Conservation (phyloP, 35 echinoderm and acorn worm species). For the Apostichopus japonicus region DNA sequence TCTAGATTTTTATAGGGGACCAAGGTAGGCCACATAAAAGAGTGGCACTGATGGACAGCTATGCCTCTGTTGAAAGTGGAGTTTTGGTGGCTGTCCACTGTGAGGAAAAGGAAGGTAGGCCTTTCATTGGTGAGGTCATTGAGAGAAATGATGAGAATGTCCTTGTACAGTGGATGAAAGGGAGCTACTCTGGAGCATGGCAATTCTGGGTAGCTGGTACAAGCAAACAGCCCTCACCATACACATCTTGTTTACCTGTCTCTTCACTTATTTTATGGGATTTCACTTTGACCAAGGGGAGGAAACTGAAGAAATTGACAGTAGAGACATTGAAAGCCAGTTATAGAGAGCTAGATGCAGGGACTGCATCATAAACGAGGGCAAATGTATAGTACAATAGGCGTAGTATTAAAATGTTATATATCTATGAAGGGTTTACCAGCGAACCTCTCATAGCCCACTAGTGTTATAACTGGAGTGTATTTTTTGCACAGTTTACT, state of each 20-base stretch:
- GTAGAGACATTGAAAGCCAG: slow-evolving; percentile 14
- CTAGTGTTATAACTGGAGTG: no score
- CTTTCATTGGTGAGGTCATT: slow-evolving; percentile 4
- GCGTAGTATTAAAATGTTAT: no score
- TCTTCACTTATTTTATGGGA: slow-evolving; percentile 37
- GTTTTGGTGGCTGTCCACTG: slow-evolving; percentile 27
- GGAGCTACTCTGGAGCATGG: slow-evolving; percentile 12
- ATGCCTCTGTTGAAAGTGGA: neutral
- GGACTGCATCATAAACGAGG: no score
- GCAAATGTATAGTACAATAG: no score
- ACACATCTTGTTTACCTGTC: neutral
- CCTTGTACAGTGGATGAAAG: slow-evolving; percentile 16
- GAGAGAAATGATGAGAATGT: neutral
- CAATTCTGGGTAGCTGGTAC: neutral
- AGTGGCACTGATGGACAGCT: neutral
- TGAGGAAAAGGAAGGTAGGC: neutral
- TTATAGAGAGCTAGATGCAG: slow-evolving; percentile 1
- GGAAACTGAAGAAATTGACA: neutral
- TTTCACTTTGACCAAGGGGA: neutral
- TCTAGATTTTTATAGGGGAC: neutral
- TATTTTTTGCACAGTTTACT: no score
- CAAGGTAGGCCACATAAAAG: neutral
- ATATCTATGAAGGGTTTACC: no score
- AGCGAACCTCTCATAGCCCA: no score
- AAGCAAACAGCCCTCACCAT: neutral